A percentile compares a stretch with the other conserved stretches of the same genome.
phyloP scores from a whole-genome alignment of 2,113 vertebrate species.

The Rhipidura dahli region DNA sequence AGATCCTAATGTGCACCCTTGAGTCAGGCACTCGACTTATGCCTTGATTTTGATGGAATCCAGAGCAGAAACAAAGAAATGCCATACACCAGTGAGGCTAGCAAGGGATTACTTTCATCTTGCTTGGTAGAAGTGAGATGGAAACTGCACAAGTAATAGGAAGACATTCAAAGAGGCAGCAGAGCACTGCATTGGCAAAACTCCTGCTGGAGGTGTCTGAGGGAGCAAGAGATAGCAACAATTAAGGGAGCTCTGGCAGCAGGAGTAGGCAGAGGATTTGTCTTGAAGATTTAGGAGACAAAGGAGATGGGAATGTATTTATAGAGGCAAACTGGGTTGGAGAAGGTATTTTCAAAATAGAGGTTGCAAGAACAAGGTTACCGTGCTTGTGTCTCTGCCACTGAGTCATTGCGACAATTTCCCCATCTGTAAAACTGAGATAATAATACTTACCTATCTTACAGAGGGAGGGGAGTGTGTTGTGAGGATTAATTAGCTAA shows the following conservation, averaged over 20 bases:
- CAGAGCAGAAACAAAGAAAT: neutral
- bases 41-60: neutral
- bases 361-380: slow-evolving; percentile 65
- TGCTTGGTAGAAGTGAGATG: neutral
- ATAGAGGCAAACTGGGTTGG: slow-evolving; percentile 52
- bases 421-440: slow-evolving; percentile 66
- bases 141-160: neutral
- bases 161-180: neutral
- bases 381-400: slow-evolving; percentile 48
- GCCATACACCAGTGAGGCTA: neutral
- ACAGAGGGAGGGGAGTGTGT: slow-evolving; percentile 62
- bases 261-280: slow-evolving; percentile 55
- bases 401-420: slow-evolving; percentile 62
- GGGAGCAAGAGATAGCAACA: slow-evolving; percentile 33
- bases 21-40: neutral
- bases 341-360: slow-evolving; percentile 66
- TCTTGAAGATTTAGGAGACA: slow-evolving; percentile 34
- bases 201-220: slow-evolving; percentile 27
- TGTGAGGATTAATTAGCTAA: slow-evolving; percentile 68
- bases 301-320: slow-evolving; percentile 59
- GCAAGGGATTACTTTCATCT: neutral
- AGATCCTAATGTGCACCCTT: neutral
- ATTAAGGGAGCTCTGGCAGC: slow-evolving; percentile 17
- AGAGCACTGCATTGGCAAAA: neutral
- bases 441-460: slow-evolving; percentile 69